Percentiles rank a stretch among this genome's conserved stretches.
Conservation (phyloP, 2,797 vertebrate species). For the Petrocephalus schoutedeni region DNA sequence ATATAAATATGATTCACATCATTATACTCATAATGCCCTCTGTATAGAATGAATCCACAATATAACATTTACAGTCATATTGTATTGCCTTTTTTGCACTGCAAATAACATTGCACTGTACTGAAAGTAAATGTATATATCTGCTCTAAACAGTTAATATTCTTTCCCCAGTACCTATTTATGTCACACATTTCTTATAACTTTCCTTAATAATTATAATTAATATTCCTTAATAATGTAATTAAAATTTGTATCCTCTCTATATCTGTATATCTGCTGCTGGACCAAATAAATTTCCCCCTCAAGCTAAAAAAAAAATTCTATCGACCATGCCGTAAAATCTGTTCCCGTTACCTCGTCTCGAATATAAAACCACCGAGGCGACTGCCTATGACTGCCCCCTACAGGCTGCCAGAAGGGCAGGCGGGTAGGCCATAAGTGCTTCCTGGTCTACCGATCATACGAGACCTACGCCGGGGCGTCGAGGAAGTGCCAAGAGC, state of each 20-base stretch:
- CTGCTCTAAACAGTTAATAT: neutral
- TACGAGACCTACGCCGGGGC: conserved; percentile 69
- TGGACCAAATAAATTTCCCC: neutral
- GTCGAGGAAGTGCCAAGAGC: conserved; percentile 65
- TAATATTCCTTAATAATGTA: neutral
- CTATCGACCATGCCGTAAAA: neutral
- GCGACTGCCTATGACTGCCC: neutral
- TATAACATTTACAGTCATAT: neutral
- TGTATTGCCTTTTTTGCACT: neutral
- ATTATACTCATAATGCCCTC: neutral
- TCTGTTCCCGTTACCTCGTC: neutral
- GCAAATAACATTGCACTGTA: neutral
- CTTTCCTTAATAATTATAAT: neutral
- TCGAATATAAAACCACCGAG: neutral
- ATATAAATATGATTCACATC: neutral
- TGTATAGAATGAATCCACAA: neutral
- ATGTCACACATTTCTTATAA: neutral
- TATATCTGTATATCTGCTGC: neutral
- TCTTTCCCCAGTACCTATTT: neutral
- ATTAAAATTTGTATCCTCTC: neutral
- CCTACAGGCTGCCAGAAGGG: conserved; percentile 76
- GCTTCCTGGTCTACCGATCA: conserved; percentile 73
- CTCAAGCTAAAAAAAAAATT: neutral
- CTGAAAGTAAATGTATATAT: neutral
- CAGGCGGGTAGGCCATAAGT: conserved; percentile 70